Evolutionary conservation across 2,797 vertebrate genomes (phyloP), one percentile per base, ranked within the genome.

Genomic region (Labeo calbasu): DNA sequence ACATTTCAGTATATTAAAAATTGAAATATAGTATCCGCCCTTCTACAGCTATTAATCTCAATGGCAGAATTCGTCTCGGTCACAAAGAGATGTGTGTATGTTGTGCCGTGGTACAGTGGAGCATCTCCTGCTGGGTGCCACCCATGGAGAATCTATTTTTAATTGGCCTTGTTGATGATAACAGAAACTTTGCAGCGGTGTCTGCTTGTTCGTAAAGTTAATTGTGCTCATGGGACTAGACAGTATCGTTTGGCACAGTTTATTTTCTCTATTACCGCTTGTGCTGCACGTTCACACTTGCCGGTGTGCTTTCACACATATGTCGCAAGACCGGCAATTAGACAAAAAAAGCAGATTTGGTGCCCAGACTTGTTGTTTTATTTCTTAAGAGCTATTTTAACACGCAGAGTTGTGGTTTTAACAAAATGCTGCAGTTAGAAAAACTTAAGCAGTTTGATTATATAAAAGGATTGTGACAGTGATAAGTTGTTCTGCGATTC

Each of bases 121-220:
- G 63, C 21, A 19, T 65, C 55, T 61, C 69, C 21, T 68, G 81
- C 77, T 79, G 80, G 48, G 65, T 66, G 77, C 75, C 53, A 51
- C 81, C 55, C 50, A 43, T 87, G 55, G 53, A 63, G 50, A 80
- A 40, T 81, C 77, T 59, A 53, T 40, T 82, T 81, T 83, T 88
- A 84, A 89, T 83, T 86, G 84, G 83, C 79, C 69, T 77, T 59
- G 86, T 66, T 86, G 83, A 84, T 77, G 79, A 84, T 63, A 72
- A 82, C 84, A 85, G 82, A 83, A 77, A 72, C 77, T 68, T 86
- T 73, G 65, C 69, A 61, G 55, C 10, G 21, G 28, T 23, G 69
- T 83, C 71, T 77, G 72, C 78, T 32, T 73, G 84, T 63, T 79
- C 11, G 57, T 61, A 72, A 57, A n/a, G 82, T 19, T 89, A 88